Evolutionary conservation across 2,888 invertebrate species (phyloP).

Genomic region (Trilocha varians): DNA sequence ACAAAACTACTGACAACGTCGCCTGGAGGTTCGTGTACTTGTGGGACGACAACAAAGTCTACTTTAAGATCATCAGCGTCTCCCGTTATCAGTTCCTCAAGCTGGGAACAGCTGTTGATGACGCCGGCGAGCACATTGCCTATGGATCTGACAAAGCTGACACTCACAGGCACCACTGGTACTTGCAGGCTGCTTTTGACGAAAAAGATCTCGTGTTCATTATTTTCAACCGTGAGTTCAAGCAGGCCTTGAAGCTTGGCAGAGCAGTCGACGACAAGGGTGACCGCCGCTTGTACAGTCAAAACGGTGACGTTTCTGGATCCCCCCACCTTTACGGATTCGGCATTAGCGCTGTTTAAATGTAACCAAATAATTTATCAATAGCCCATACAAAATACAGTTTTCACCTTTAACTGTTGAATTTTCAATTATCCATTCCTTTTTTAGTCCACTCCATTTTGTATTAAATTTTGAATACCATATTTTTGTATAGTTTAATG

Average conservation of each 20-base stretch:
- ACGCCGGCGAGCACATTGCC: constrained; percentile 1
- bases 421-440: too few species aligned
- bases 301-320: constrained; percentile 5
- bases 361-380: too few species aligned
- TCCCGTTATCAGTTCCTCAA: constrained; percentile 6
- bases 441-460: too few species aligned
- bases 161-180: constrained; percentile 8
- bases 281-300: constrained; percentile 9
- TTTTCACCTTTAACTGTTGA: too few species aligned
- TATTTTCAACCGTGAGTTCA: constrained; percentile 9
- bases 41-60: constrained; percentile 11
- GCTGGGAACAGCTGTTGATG: background rate
- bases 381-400: too few species aligned
- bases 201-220: constrained; percentile 4
- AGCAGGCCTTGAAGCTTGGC: constrained; percentile 8
- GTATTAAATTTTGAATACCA: too few species aligned
- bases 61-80: constrained; percentile 7
- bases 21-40: constrained; percentile 8
- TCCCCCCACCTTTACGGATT: constrained; percentile 6
- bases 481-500: too few species aligned
- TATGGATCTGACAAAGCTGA: background rate
- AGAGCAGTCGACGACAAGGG: background rate
- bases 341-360: too few species aligned
- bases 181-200: constrained; percentile 5
- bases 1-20: constrained; percentile 7